phyloP scores from a whole-genome alignment of 1,140 invertebrate genomes.

The Penaeus vannamei region DNA sequence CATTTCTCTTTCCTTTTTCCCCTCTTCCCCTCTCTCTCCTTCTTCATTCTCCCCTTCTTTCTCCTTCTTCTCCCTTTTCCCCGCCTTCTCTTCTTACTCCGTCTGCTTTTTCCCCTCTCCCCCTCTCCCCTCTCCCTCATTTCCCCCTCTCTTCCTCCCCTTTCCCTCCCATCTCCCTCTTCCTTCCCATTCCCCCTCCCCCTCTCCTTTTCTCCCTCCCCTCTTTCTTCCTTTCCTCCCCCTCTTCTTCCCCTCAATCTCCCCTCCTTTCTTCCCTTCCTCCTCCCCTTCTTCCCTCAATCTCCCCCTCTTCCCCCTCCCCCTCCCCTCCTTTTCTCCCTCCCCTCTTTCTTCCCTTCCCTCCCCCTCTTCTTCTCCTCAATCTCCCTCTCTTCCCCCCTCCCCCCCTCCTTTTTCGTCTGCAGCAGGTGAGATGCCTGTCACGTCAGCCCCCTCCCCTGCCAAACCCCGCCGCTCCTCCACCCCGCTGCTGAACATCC shows the following conservation, averaged over 20 bases:
- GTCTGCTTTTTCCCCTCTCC: not conserved
- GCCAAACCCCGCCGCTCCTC: not conserved
- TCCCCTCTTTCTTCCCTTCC: not conserved
- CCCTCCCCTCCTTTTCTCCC: too few species aligned
- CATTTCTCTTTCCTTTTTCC: too few species aligned
- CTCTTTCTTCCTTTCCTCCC: not conserved
- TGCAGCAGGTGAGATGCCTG: not conserved
- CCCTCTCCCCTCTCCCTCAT: not conserved
- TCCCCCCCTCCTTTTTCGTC: not conserved
- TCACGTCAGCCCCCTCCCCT: not conserved
- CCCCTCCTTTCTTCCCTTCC: too few species aligned
- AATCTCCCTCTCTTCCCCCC: too few species aligned
- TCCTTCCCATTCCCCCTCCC: not conserved
- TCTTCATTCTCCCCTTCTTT: not conserved
- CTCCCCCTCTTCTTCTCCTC: not conserved
- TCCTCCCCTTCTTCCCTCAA: too few species aligned
- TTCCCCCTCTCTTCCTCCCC: not conserved
- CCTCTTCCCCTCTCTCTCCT: too few species aligned
- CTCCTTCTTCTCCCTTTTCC: too few species aligned
- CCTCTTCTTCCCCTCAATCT: not conserved
- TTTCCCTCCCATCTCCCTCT: not conserved
- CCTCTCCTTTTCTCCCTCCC: not conserved
- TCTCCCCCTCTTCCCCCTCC: too few species aligned
- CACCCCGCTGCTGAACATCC: too few species aligned
- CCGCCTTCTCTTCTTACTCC: not conserved